Evolutionary conservation across 2,888 invertebrate species (phyloP), one percentile per base, ranked within the genome.

Genomic region (Andricus curvator): DNA sequence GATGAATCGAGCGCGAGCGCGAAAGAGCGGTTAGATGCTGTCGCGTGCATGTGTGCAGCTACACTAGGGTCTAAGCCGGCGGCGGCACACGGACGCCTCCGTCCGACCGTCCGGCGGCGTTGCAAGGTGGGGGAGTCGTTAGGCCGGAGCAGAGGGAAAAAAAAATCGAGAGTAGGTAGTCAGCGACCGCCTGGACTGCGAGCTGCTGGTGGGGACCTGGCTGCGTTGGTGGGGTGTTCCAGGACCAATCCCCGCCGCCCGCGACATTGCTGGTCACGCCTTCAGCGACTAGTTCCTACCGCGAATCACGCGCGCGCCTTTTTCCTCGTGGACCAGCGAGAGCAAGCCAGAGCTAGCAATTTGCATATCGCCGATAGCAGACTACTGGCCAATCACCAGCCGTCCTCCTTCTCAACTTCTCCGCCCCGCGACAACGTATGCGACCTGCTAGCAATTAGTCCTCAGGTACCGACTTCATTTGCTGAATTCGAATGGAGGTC

Each of bases 1-100:
- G 82, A 84, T 84, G 86, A 85, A 82, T 84, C 68, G 81, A 78
- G 79, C 78, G 78, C 82, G 84, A 82, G 82, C 85, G 86, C 87
- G 87, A 87, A 85, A 84, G 84, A 85, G 86, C 83, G 82, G 87
- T 88, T 88, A 89, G 92, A 91, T 91, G 92, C 90, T 91, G 89
- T 91, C 91, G 91, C 92, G 90, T 90, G 91, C 91, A 92, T 91
- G 92, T 90, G 91, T 91, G 91, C 92, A 91, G 91, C 92, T 90
- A 92, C 91, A 92, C 92, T 91, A 90, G 88, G 86, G 88, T 86
- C 89, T 84, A 88, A 89, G 88, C 88, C 88, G 87, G 88, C 88
- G 90, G 87, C 88, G 86, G 89, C 87, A 89, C 89, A 88, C 89
- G 88, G 86, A 86, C 89, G 88, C 86, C 87, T 83, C 83, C 82